Percentiles rank a stretch among this genome's conserved stretches.
phyloP scores from a whole-genome alignment of 2,888 invertebrate genomes.

The Caenorhabditis zanzibari region DNA sequence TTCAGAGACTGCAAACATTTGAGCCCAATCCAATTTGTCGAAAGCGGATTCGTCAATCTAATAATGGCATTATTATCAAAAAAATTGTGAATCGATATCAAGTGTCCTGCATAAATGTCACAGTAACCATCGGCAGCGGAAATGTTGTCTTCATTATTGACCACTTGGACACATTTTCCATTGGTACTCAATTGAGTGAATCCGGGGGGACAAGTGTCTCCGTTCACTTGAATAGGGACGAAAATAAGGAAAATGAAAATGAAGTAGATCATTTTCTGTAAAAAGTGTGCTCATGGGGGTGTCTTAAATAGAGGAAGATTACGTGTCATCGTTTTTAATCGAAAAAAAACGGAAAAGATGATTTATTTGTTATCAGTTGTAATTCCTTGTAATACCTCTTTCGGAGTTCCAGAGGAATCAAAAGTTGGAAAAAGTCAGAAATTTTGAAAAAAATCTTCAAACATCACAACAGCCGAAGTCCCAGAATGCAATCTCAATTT shows the following conservation, averaged over 20 bases:
- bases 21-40: conserved; percentile 49
- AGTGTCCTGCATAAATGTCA: conserved; percentile 13
- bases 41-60: neutral
- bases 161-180: conserved; percentile 30
- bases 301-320: neutral
- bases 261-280: neutral
- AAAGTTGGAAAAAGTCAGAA: too few relatives aligned
- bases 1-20: conserved; percentile 27
- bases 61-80: conserved; percentile 29
- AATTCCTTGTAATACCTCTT: too few relatives aligned
- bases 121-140: conserved; percentile 43
- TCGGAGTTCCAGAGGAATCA: too few relatives aligned
- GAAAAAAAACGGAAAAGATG: too few relatives aligned
- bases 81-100: conserved; percentile 42
- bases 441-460: too few relatives aligned
- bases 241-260: neutral
- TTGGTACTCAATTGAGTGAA: conserved; percentile 20
- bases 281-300: neutral
- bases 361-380: too few relatives aligned
- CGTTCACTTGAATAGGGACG: neutral
- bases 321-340: neutral
- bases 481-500: too few relatives aligned
- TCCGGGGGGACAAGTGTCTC: conserved; percentile 35
- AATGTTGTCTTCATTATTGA: conserved; percentile 11
- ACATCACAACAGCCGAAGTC: too few relatives aligned